Evolutionary conservation across 2,113 vertebrate species (phyloP).

Genomic region (Nettapus auritus): DNA sequence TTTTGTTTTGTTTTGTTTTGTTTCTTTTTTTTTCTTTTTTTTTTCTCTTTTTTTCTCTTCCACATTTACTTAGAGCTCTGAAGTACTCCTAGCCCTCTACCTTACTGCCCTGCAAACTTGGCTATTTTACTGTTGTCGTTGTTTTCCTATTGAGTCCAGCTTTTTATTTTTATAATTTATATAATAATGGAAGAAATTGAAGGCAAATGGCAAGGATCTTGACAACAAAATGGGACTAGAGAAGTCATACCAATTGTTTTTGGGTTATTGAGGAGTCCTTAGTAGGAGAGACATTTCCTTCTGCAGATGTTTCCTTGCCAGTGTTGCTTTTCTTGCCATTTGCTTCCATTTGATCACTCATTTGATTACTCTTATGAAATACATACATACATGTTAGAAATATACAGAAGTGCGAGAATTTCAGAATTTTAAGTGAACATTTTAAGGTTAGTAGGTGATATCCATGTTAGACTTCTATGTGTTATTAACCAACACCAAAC

Average conservation of each 20-base stretch:
- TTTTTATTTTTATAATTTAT: neutral
- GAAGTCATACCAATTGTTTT: slow-evolving; percentile 70
- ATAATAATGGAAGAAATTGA: neutral
- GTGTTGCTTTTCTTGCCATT: neutral
- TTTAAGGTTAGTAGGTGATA: neutral
- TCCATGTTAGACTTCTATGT: neutral
- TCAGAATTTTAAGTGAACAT: neutral
- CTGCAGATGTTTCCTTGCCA: neutral
- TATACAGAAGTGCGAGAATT: neutral
- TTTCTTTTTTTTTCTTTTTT: too few species aligned
- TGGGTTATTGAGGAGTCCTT: neutral
- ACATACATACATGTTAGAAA: neutral
- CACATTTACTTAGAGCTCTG: neutral
- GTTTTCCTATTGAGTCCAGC: neutral
- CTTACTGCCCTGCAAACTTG: neutral
- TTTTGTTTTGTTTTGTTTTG: too few species aligned
- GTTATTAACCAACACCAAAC: neutral
- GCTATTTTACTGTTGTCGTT: neutral
- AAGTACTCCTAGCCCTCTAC: neutral
- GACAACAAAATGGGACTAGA: neutral
- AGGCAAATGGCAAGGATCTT: neutral
- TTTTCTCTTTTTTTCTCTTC: neutral
- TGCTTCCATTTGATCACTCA: slow-evolving; percentile 33
- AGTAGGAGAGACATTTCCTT: neutral
- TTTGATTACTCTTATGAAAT: slow-evolving; percentile 4